Base-by-base conservation (phyloP, 2,888 invertebrate species). In the Phengaris alcon region DNA sequence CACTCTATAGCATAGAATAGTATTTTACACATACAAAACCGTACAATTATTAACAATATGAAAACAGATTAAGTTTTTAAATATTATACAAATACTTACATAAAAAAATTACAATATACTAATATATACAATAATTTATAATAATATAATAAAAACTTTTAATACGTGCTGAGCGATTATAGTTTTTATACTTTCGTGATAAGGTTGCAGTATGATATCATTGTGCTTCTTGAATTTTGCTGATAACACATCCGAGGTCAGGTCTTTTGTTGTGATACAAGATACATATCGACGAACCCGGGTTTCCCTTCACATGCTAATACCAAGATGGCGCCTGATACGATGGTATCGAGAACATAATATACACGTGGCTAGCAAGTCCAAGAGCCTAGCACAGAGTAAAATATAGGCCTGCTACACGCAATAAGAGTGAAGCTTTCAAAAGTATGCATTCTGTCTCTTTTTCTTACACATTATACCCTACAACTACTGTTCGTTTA, bases 241-340 rank as follows among this genome's bases (percentile, higher is more conserved):
- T 86, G 90, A 90, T 90, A 90, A 82, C 84, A 86, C 85, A n/a
- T n/a, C 88, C 87, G 88, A 88, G 89, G 89, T 90, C 88, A 88
- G 82, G 86, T 86, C 87, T 89, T 72, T 90, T 90, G 90, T 89
- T 86, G 79, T 86, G 86, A 88, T 88, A 91, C 89, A 89, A 87
- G 87, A 87, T 85, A 83, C 83, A 84, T 85, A 84, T 83, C 82
- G 80, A 78, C 80, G 64, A 64, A 78, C 77, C 82, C 81, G 81
- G 79, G 80, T 81, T 82, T 82, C 85, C 85, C 82, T 91, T 91
- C 87, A 86, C 84, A 91, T 91, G 92, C 81, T 87, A 91, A 91
- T 90, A 82, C 79, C 77, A 77, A 80, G 86, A 86, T 84, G 91
- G 89, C 90, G 90, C 88, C 90, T 83, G 82, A 78, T 80, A 75